Evolutionary conservation across 2,888 invertebrate genomes (phyloP).

Genomic region (Volucella zonaria): DNA sequence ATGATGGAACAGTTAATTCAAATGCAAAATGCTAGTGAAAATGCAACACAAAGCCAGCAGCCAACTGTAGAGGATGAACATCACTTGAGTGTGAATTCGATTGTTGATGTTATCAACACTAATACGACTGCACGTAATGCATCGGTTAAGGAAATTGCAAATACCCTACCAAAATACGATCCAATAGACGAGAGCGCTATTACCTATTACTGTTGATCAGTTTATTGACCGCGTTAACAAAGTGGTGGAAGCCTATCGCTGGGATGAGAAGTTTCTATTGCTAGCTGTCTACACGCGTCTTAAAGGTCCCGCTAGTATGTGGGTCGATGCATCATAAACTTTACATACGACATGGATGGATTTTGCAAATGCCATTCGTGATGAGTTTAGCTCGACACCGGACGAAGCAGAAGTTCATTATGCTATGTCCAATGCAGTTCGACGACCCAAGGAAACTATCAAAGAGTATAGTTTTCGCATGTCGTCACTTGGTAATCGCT

Average conservation of each 20-base stretch:
- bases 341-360: slow-evolving; percentile 43
- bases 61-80: slow-evolving; percentile 20
- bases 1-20: slow-evolving; percentile 17
- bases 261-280: slow-evolving; percentile 49
- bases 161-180: slow-evolving; percentile 49
- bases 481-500: too few relatives aligned
- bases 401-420: slow-evolving; percentile 44
- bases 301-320: slow-evolving; percentile 31
- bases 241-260: slow-evolving; percentile 43
- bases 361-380: slow-evolving; percentile 41
- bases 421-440: too few relatives aligned
- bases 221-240: slow-evolving; percentile 44
- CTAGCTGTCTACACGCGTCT: slow-evolving; percentile 35
- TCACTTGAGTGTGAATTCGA: slow-evolving; percentile 19
- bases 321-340: slow-evolving; percentile 28
- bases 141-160: slow-evolving; percentile 47
- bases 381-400: slow-evolving; percentile 42
- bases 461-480: too few relatives aligned
- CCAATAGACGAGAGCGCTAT: slow-evolving; percentile 31
- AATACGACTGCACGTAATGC: slow-evolving; percentile 30
- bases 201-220: slow-evolving; percentile 40
- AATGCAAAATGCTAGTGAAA: slow-evolving; percentile 6
- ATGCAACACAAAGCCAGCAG: slow-evolving; percentile 4
- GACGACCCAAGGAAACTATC: too few relatives aligned
- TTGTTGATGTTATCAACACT: slow-evolving; percentile 27